Evolutionary conservation across 2,888 invertebrate species (phyloP).

Genomic region (Rutpela maculata): DNA sequence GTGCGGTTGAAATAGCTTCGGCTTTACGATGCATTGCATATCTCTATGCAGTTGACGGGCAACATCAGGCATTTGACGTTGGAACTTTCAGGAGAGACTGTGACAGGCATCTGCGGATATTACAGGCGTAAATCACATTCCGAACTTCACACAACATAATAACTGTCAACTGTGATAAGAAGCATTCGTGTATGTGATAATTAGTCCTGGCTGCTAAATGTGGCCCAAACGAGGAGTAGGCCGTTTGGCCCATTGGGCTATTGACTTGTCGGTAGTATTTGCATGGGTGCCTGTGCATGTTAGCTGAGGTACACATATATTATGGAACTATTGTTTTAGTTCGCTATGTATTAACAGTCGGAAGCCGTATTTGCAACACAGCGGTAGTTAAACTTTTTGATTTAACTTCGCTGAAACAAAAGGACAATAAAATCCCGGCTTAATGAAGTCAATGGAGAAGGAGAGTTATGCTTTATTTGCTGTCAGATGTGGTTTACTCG

Average conservation of each 20-base stretch:
- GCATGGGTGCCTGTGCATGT: constrained; percentile 12
- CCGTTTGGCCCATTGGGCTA: constrained; percentile 52
- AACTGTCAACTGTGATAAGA: constrained; percentile 74
- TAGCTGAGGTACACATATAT: constrained; percentile 35
- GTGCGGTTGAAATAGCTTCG: constrained; percentile 33
- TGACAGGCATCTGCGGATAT: constrained; percentile 53
- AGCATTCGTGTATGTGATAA: constrained; percentile 74
- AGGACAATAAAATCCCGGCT: constrained; percentile 26
- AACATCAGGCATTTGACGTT: constrained; percentile 67
- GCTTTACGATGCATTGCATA: constrained; percentile 53
- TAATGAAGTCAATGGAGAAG: constrained; percentile 19
- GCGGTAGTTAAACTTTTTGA: constrained; percentile 34
- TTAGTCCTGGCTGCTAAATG: constrained; percentile 70
- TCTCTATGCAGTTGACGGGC: constrained; percentile 68
- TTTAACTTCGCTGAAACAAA: constrained; percentile 29
- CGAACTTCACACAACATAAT: constrained; percentile 67
- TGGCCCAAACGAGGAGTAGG: constrained; percentile 61
- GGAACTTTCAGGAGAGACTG: constrained; percentile 59
- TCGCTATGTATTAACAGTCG: constrained; percentile 35
- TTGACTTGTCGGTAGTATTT: constrained; percentile 1
- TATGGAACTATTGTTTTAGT: constrained; percentile 34
- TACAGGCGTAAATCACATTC: constrained; percentile 65
- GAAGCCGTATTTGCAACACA: constrained; percentile 29
- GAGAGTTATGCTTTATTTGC: constrained; percentile 1
- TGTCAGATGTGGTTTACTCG: not conserved